Evolutionary conservation across 2,888 invertebrate genomes (phyloP), one percentile per base, ranked within the genome.

Genomic region (Polydrusus tereticollis): DNA sequence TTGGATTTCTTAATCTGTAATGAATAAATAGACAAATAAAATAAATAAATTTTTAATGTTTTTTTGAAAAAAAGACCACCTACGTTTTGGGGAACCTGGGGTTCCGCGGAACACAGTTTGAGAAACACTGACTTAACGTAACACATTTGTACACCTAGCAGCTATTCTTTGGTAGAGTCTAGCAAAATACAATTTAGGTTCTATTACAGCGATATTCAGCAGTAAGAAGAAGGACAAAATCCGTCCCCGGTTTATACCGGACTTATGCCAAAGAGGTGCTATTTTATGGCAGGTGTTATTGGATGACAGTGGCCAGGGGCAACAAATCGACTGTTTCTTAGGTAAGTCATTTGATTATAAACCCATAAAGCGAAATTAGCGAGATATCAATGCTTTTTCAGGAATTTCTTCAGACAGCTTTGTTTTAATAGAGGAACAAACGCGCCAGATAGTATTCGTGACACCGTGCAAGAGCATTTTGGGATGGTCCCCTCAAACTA

Each of bases 371-470:
- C n/a, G n/a, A n/a, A n/a, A n/a, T n/a, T n/a, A n/a, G n/a, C n/a
- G n/a, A n/a, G n/a, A n/a, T n/a, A n/a, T n/a, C n/a, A n/a, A n/a
- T n/a, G n/a, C 36, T 26, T 23, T 41, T 67, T 16, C 14, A 74
- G 74, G 74, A 0, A 91, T 98, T 68, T 96, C 96, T 2, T 90
- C 93, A 0, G 97, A 98, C 82, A 93, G 93, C 0, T 87, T 98
- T 59, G 95, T 97, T 21, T 87, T 98, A 12, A 90, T 98, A 52
- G 97, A 98, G 83, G 93, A 94, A 80, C 89, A 88, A 72, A 91
- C 93, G 0, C 88, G 94, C 52, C 94, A 95, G 82, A 92, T 95
- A 45, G 91, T 97, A 29, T 94, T 97, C 78, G 95, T 94, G 8
- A 89, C 95, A 16, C 95, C 97, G 0, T 94, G 94, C 77, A 90